Evolutionary conservation across 2,113 vertebrate genomes (phyloP).

Genomic region (Spilogale gracilis): DNA sequence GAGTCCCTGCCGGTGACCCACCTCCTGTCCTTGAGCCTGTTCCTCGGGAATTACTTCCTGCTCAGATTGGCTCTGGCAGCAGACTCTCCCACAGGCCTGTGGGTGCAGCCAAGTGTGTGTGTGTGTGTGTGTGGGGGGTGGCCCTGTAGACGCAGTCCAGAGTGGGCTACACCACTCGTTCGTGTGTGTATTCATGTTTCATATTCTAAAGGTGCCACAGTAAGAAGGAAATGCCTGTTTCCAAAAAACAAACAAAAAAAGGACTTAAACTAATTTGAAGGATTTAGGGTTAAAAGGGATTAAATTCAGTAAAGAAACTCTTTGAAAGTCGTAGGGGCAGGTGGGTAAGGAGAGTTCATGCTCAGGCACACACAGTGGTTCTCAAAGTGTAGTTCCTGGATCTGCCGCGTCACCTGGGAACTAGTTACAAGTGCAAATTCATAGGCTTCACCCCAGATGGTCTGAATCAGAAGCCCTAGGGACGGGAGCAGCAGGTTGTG

Average conservation of each 20-base stretch:
- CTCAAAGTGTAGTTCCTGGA: neutral
- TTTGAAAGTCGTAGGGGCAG: neutral
- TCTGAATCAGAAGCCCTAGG: neutral
- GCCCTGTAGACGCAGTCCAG: neutral
- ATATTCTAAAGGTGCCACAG: neutral
- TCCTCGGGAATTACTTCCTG: neutral
- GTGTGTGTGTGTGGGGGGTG: too few relatives aligned
- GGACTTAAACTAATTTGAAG: neutral
- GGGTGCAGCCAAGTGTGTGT: neutral
- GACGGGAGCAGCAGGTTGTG: neutral
- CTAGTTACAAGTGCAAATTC: neutral
- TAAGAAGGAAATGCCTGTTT: neutral
- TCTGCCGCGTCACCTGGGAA: neutral
- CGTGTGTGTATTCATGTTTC: neutral
- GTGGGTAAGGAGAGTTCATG: neutral
- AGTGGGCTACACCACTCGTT: neutral
- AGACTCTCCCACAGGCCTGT: neutral
- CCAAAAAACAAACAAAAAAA: constrained; percentile 8
- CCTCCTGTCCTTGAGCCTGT: neutral
- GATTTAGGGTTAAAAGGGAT: neutral
- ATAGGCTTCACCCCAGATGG: neutral
- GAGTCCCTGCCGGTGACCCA: neutral
- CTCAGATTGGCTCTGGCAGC: neutral
- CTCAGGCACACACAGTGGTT: neutral
- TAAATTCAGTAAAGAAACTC: neutral